Base-by-base conservation (phyloP, 2,113 vertebrate genomes). In the Telmatochromis sp. region DNA sequence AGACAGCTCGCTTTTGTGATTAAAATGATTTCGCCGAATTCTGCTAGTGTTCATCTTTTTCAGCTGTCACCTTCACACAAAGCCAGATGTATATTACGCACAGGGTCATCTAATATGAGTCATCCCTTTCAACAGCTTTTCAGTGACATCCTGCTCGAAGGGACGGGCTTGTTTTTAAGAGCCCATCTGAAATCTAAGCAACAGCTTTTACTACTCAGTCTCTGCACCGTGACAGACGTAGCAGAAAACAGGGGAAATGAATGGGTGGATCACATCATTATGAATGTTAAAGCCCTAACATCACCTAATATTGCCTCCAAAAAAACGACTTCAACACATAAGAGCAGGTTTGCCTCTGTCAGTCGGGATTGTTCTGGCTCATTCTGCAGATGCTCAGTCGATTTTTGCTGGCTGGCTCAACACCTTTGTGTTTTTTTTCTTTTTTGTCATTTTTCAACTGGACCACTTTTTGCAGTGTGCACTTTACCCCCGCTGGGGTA, bases 81-180 rank as follows among this genome's bases (percentile, higher is more conserved):
- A 53, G 47, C 70, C 55, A 33, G 26, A 58, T 55, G n/a, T 60
- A 68, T 26, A 78, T 60, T 63, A 86, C 80, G 83, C 82, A 68
- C 47, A 6, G 35, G 54, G 84, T 83, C 90, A 65, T 87, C 58
- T 33, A 83, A 70, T 40, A 82, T 89, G 86, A 92, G 63, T 90
- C 88, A 87, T 87, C 75, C 35, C 45, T 81, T 84, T 84, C 33
- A 86, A 15, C 84, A 86, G 81, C 23, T 81, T 70, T 81, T 70
- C 86, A 87, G 11, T 65, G 54, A 40, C 81, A 85, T 54, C 33
- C 35, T 49, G 73, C 57, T 47, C 4, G 17, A 85, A 68, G 54
- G 37, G 49, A 60, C 49, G 40, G 23, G 80, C 60, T 51, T 81
- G 6, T 54, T 54, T 83, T 80, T 58, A 37, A 26, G 26, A 80